Percentiles rank a stretch among this genome's conserved stretches.
phyloP scores from a whole-genome alignment of 1,140 invertebrate species.

The Trichoplusia ni region DNA sequence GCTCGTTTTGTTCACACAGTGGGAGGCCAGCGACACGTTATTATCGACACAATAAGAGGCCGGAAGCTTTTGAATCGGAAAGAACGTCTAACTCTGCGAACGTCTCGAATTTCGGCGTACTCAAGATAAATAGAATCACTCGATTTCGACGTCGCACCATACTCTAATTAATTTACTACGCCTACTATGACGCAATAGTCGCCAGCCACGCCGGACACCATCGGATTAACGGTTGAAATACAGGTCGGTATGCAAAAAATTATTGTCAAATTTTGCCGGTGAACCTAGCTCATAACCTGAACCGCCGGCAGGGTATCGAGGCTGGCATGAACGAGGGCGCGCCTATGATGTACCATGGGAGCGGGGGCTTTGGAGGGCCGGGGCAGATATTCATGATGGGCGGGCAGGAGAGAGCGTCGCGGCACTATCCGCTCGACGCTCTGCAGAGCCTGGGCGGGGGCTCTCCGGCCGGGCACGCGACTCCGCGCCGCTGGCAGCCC shows the following conservation, averaged over 20 bases:
- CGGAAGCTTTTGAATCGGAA: conserved; percentile 46
- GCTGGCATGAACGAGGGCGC: conserved; percentile 67
- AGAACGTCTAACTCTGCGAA: conserved; percentile 50
- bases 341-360: conserved; percentile 65
- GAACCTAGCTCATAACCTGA: conserved; percentile 25
- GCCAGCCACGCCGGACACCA: conserved; percentile 51
- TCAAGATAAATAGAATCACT: conserved; percentile 56
- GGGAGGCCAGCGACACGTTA: conserved; percentile 59
- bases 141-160: conserved; percentile 60
- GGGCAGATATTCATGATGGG: conserved; percentile 56
- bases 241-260: conserved; percentile 58
- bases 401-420: conserved; percentile 50
- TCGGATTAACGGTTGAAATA: conserved; percentile 49
- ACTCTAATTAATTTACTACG: conserved; percentile 58
- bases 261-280: conserved; percentile 22
- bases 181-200: conserved; percentile 70
- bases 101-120: conserved; percentile 70
- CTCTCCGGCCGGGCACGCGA: conserved; percentile 50
- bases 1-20: conserved; percentile 54
- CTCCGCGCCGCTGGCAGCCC: conserved; percentile 61
- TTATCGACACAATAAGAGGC: conserved; percentile 32
- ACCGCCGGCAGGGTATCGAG: conserved; percentile 30
- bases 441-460: conserved; percentile 46
- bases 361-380: conserved; percentile 54
- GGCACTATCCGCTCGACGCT: conserved; percentile 56